Evolutionary conservation across 2,113 vertebrate species (phyloP), one percentile per base, ranked within the genome.

Genomic region (Alces alces): DNA sequence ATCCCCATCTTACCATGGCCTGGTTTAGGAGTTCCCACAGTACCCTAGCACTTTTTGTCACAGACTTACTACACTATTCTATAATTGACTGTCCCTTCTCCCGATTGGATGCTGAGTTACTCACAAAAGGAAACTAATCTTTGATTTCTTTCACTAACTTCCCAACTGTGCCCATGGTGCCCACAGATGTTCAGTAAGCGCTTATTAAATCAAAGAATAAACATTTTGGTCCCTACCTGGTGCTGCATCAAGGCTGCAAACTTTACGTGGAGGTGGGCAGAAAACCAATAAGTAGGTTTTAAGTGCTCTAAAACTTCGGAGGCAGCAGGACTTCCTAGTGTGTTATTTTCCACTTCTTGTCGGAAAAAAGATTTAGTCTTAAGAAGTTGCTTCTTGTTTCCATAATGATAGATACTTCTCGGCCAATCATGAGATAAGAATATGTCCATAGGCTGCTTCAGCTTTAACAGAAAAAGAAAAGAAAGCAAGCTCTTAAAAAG

Each of bases 391-490:
- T 98, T 99, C 55, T 99, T 99, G 97, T 99, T 99, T 30, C 99
- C 99, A 10, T 99, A 99, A 98, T 99, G 98, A 98, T 99, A 99
- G 96, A 99, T 99, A 52, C 99, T 99, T 95, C 99, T 99, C 3
- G 99, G 99, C 99, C 99, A 99, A 97, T 99, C 99, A 3, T 99
- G 99, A 36, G 99, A 99, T 99, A 99, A 98, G 96, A 99, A 99
- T 86, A 99, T 98, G 95, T 99, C 99, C 6, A 99, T 97, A 17
- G 99, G 99, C 96, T 98, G 99, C 97, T 99, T 99, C 58, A 99
- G 97, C 99, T 99, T 93, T n/a, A 96, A 52, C 13, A 94, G 93
- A 89, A 91, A 64, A 93, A 73, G 30, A 89, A 80, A 94, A 79
- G n/a, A 86, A 82, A 84, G 88, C 97, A 73, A 61, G 76, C 25